phyloP scores from a whole-genome alignment of 2,888 invertebrate species.

The Schizaphis graminum region DNA sequence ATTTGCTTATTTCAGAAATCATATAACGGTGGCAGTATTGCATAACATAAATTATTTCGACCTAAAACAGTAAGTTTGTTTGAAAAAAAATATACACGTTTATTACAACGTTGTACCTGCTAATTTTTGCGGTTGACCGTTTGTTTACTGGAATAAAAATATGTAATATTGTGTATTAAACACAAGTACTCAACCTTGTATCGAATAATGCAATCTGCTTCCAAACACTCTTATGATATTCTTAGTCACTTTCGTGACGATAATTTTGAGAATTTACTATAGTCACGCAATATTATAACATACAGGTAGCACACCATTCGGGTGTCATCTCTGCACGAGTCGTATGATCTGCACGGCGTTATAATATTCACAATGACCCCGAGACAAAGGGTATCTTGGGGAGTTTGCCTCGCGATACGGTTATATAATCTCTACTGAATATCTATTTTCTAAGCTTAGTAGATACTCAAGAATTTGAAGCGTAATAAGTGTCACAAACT shows the following conservation, averaged over 20 bases:
- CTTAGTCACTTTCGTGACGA: neutral
- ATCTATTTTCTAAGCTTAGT: neutral
- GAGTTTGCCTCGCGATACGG: neutral
- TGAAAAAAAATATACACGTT: neutral
- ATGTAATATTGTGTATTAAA: neutral
- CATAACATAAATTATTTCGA: neutral
- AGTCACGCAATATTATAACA: neutral
- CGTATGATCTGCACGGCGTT: neutral
- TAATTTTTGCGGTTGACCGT: neutral
- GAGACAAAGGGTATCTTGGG: neutral
- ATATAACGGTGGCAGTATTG: neutral
- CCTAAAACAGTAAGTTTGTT: neutral
- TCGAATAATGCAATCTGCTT: neutral
- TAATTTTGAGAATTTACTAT: neutral
- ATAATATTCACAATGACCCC: neutral
- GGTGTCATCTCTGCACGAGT: neutral
- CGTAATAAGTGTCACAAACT: slow-evolving; percentile 3
- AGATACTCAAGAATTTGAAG: neutral
- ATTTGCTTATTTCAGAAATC: neutral
- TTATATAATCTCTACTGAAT: neutral
- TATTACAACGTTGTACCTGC: neutral
- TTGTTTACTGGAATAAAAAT: neutral
- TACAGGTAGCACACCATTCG: neutral
- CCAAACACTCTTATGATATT: neutral
- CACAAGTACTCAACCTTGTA: neutral